phyloP scores from a whole-genome alignment of 1,140 invertebrate species.

The Cotesia vestalis region DNA sequence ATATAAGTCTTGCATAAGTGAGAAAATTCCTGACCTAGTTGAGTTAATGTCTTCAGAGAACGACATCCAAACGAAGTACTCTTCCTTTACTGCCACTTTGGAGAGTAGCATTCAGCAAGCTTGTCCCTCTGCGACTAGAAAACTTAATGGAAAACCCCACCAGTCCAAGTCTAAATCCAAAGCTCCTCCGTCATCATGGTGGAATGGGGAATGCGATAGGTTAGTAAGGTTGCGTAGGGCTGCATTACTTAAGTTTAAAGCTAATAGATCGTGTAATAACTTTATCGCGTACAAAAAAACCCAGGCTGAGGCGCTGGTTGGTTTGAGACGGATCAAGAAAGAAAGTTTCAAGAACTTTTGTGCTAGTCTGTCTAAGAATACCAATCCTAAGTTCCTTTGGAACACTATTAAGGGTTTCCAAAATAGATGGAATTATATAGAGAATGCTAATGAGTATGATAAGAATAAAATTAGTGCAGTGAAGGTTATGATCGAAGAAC shows the following conservation, averaged over 20 bases:
- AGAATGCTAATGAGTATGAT: conserved; percentile 4
- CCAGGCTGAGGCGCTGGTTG: background rate
- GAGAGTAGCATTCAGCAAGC: background rate
- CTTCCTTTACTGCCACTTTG: conserved; percentile 8
- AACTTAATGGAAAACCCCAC: no score
- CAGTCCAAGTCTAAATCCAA: background rate
- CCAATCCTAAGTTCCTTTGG: conserved; percentile 17
- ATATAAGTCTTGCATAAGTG: background rate
- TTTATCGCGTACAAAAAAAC: conserved; percentile 15
- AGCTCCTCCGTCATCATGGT: conserved; percentile 8
- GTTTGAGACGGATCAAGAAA: conserved; percentile 13
- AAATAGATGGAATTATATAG: conserved; percentile 21
- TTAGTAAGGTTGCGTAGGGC: conserved; percentile 10
- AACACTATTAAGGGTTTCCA: conserved; percentile 9
- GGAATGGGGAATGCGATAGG: conserved; percentile 26
- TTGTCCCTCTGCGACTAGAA: no score
- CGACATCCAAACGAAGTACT: conserved; percentile 21
- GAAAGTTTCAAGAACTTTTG: conserved; percentile 4
- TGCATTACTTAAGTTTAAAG: background rate
- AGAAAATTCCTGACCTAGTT: no score
- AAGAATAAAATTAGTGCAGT: no score
- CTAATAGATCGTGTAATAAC: background rate
- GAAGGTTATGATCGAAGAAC: no score
- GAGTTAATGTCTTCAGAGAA: background rate
- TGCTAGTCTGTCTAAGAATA: background rate